Base-by-base conservation (phyloP, 2,888 invertebrate species). In the Epistrophe eligans region DNA sequence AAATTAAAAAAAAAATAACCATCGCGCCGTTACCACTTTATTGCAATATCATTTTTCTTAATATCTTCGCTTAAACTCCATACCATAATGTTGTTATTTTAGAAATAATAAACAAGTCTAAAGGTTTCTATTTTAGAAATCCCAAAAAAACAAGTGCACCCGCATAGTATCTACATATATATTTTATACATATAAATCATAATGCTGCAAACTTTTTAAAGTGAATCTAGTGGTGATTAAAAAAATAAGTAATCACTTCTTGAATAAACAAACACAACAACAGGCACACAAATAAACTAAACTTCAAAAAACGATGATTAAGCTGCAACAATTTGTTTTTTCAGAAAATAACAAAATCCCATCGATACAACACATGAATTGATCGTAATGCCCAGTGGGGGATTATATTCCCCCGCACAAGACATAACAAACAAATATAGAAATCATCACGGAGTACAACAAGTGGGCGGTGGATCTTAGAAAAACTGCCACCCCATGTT, bases 381-480 rank as follows among this genome's bases (percentile, higher is more conserved):
- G 82, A 82, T 87, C 72, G 71, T 43, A 17, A 5, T 19, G 24
- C 87, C 35, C 87, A 76, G 79, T 48, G 79, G 87, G 87, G 17
- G 60, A 52, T 64, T 72, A 48, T 64, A 66, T 19, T 19, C 40
- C 45, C 60, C 32, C 72, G n/a, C n/a, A 19, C 66, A 79, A 73
- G 55, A 71, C 50, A 66, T 38, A 64, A 71, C 45, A 38, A 45
- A 45, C n/a, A 48, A 24, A 40, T 24, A 62, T 24, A 45, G 28
- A 72, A 40, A 55, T 35, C 40, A 57, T 60, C 32, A 3, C 1
- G 38, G 35, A 15, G 28, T 28, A 38, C 55, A 60, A 52, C 57
- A 81, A 79, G 87, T 87, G 87, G 87, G 87, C 87, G 83, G 82
- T 35, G 48, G 74, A 72, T 83, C 83, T 79, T 72, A 87, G 76